Base-by-base conservation (phyloP, 2,888 invertebrate genomes). In the Venusia cambrica region DNA sequence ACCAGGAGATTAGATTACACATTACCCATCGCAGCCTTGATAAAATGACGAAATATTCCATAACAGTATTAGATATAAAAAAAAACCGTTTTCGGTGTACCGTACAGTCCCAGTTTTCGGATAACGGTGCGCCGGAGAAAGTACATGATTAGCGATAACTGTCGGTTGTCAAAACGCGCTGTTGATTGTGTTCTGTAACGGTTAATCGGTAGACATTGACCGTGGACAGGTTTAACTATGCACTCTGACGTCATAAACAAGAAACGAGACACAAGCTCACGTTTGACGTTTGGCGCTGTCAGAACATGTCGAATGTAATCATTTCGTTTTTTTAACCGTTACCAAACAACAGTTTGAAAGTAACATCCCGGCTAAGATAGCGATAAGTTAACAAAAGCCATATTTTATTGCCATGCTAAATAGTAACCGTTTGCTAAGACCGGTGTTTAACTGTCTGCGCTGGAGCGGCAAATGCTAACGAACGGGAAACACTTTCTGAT, bases 1-100 rank as follows among this genome's bases (percentile, higher is more conserved):
- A 9, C n/a, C n/a, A n/a, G 26, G 7, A 16, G 19, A 33, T 39
- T 19, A 42, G 24, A 32, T 31, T 21, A 30, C 33, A 38, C 38
- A 46, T 64, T 66, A 54, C 62, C 48, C 54, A 67, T 66, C 58
- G 48, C 56, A 65, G 62, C 51, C 51, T 62, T 56, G 47, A 38
- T 51, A 59, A 60, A 66, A 62, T 83, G 80, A 80, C 73, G 80
- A 76, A 73, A 83, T 64, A 71, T 81, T 81, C 80, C 80, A 72
- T 85, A 87, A 83, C 83, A 78, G 80, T 79, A 80, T 73, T 76
- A 79, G 76, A 77, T 76, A 78, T 70, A 67, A 62, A 72, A 74
- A 72, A 72, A 80, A 72, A 66, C 70, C 71, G 77, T 79, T 74
- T 67, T 59, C 26, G 39, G 54, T 60, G 68, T 87, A 85, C 85